Conservation (phyloP, 2,888 invertebrate genomes). For the Seira ritae region DNA sequence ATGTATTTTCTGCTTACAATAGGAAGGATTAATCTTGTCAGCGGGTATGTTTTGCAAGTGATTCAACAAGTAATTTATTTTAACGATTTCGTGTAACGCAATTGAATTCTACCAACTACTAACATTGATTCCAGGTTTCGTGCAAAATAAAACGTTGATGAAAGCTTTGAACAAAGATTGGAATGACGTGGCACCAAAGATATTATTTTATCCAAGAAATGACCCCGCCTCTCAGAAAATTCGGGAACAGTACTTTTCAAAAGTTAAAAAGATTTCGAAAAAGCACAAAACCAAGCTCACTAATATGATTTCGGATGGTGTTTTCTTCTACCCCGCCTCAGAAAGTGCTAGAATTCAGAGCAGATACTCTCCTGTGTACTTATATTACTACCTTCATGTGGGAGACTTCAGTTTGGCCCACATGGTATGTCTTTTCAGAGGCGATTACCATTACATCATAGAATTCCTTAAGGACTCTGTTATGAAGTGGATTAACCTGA, state of each 20-base stretch:
- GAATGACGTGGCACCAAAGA: slow-evolving; percentile 52
- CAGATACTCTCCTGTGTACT: slow-evolving; percentile 53
- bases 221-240: slow-evolving; percentile 49
- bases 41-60: slow-evolving; percentile 21
- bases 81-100: not conserved
- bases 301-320: slow-evolving; percentile 58
- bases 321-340: slow-evolving; percentile 54
- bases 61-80: not conserved
- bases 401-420: slow-evolving; percentile 65
- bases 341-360: slow-evolving; percentile 56
- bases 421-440: slow-evolving; percentile 55
- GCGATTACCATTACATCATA: slow-evolving; percentile 55
- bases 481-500: slow-evolving; percentile 55
- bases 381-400: slow-evolving; percentile 60
- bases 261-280: slow-evolving; percentile 38
- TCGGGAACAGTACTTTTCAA: slow-evolving; percentile 59
- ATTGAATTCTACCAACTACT: too few relatives aligned
- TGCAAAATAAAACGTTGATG: slow-evolving; percentile 55
- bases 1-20: not conserved
- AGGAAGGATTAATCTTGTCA: slow-evolving; percentile 48
- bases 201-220: slow-evolving; percentile 54
- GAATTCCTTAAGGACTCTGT: slow-evolving; percentile 52
- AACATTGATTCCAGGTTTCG: slow-evolving; percentile 39
- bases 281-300: slow-evolving; percentile 52
- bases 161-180: slow-evolving; percentile 50